phyloP scores from a whole-genome alignment of 2,888 invertebrate species.

The Tiphia femorata region DNA sequence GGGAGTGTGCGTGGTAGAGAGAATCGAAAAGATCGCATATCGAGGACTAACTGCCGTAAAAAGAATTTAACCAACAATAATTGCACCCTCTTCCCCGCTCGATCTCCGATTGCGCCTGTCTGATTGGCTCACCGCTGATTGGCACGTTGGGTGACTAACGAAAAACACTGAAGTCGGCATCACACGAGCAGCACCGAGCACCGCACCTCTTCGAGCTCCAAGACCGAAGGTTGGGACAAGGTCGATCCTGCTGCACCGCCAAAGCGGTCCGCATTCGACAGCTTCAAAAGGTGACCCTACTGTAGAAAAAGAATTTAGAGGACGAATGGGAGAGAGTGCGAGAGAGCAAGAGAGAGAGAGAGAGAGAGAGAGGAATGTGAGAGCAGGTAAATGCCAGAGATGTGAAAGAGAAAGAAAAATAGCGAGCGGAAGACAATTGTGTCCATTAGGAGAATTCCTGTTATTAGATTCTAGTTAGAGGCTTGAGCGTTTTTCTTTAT shows the following conservation, averaged over 20 bases:
- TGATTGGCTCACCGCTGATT: conserved; percentile 52
- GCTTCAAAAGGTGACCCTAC: conserved; percentile 66
- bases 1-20: no score
- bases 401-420: no score
- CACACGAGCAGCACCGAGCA: conserved; percentile 67
- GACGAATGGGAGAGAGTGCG: not conserved
- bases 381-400: no score
- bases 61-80: conserved; percentile 48
- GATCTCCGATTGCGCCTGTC: conserved; percentile 41
- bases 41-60: conserved; percentile 26
- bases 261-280: conserved; percentile 66
- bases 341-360: not conserved
- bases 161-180: conserved; percentile 58
- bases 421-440: no score
- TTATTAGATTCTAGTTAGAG: no score
- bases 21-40: no score
- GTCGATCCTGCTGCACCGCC: conserved; percentile 55
- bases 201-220: conserved; percentile 63
- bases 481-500: no score
- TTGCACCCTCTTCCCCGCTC: conserved; percentile 41
- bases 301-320: conserved; percentile 22
- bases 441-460: no score
- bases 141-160: conserved; percentile 60
- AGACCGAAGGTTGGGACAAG: conserved; percentile 65
- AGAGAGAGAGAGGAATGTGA: not conserved